A percentile compares a stretch with the other conserved stretches of the same genome.
Evolutionary conservation across 2,888 invertebrate species (phyloP).

Genomic region (Trachelus stipa): DNA sequence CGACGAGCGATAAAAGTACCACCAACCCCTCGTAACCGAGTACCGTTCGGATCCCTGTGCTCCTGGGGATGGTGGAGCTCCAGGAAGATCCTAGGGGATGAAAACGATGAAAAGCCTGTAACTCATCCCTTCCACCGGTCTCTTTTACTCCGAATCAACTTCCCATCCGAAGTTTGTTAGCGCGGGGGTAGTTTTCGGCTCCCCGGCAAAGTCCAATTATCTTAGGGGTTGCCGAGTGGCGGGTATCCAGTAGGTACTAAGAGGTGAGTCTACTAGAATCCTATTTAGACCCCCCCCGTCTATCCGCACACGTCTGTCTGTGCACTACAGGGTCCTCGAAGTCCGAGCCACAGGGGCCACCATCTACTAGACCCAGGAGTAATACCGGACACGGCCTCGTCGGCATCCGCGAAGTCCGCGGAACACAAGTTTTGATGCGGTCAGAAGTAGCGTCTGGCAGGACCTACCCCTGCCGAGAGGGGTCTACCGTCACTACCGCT

Average conservation of each 20-base stretch:
- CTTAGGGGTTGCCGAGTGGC: conserved; percentile 34
- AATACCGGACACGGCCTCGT: not conserved
- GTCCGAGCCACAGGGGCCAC: not conserved
- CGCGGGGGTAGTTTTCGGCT: not conserved
- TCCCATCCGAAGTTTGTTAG: not conserved
- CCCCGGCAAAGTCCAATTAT: conserved; percentile 53
- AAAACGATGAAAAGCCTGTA: not conserved
- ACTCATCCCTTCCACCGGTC: not conserved
- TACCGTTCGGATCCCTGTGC: not conserved
- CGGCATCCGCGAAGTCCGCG: not conserved
- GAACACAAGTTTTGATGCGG: not conserved
- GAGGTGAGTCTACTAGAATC: conserved; percentile 41
- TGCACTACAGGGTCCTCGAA: not conserved
- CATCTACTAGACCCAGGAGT: not conserved
- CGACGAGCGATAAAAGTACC: not conserved
- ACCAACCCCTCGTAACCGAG: not conserved
- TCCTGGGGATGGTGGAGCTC: not conserved
- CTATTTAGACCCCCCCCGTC: conserved; percentile 40
- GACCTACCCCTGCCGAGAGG: not conserved
- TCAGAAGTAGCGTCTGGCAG: not conserved
- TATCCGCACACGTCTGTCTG: not conserved
- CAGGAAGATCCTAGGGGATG: not conserved
- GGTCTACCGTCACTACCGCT: not conserved
- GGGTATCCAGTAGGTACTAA: conserved; percentile 28
- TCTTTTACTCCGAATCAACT: not conserved